Evolutionary conservation across 2,888 invertebrate genomes (phyloP), one percentile per base, ranked within the genome.

Genomic region (Pteria penguin): DNA sequence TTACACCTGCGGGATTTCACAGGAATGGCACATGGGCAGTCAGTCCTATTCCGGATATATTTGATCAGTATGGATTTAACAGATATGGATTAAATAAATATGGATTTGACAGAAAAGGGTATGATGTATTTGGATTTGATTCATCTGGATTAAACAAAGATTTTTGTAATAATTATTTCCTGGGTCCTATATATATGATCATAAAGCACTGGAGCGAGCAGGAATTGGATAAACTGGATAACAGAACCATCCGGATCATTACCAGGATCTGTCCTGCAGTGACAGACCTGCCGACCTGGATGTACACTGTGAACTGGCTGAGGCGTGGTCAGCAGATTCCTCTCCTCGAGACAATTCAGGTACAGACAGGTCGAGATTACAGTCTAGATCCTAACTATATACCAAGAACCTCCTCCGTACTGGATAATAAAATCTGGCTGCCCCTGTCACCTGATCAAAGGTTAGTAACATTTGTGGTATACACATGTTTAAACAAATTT

Each of bases 91-190:
- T 82, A 54, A 85, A 89, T 75, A 83, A 84, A 68, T 86, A 86
- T 72, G 91, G 91, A 2, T 88, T 88, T 76, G 86, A 91, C 76
- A 72, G 88, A 58, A 80, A 88, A 67, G 90, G 91, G 2, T 89
- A 86, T 82, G 90, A 91, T 72, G 75, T 87, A 8, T 91, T 88
- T 86, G 90, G 91, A 22, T 91, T 90, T 80, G 84, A 90, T 78
- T 78, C 84, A 0, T 78, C 78, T 24, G 90, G 90, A 5, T 86
- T 84, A 74, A 89, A 91, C 75, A 75, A 78, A 22, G 77, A 82
- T 2, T 83, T 83, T 24, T 91, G 91, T 73, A 90, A 89, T 63
- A 86, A 84, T 29, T 89, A 86, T 63, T 87, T 79, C 72, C 77
- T 87, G 3, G 91, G 91, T 4, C 91, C 91, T 2, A 84, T 90